Base-by-base conservation (phyloP, 2,113 vertebrate species). In the Daubentonia madagascariensis region DNA sequence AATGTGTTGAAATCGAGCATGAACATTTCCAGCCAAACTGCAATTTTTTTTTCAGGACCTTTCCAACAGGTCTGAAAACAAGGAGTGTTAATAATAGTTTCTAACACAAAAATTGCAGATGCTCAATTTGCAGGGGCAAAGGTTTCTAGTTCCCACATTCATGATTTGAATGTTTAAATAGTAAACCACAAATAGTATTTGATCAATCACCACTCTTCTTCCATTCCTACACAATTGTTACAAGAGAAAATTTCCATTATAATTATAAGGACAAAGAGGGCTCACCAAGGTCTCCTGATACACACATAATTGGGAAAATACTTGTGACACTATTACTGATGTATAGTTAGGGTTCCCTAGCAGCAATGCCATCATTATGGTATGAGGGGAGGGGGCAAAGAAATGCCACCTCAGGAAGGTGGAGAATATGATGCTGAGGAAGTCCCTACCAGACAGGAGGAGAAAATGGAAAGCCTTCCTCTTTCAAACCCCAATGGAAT, bases 1-100 rank as follows among this genome's bases (percentile, higher is more conserved):
- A 97, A 91, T 63, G 85, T 97, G 81, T 88, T 79, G 50, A 96
- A 98, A 81, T 67, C 85, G 80, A 94, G 61, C 52, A 89, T 9
- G 88, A 96, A 80, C 50, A 88, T 87, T 91, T 87, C 67, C 25
- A 97, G 52, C 20, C 86, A 93, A 89, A 94, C 2, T 57, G 78
- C 11, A 48, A 20, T 8, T 25, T 95, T 91, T 86, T 80, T 85
- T 65, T 43, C 73, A 54, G n/a, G 59, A 89, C 72, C 30, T 83
- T 93, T 61, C 32, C 43, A 80, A 48, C 76, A 95, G 54, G 73
- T 76, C 65, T 65, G 63, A 80, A 94, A 80, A 72, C 75, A 96
- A 88, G 48, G 20, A 70, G 32, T 20, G 20, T 81, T 85, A 89
- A 95, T 59, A 76, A 88, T 30, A 70, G 37, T 48, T 94, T 83